A percentile compares a stretch with the other conserved stretches of the same genome.
phyloP scores from a whole-genome alignment of 2,113 vertebrate species.

The Takifugu bimaculatus region DNA sequence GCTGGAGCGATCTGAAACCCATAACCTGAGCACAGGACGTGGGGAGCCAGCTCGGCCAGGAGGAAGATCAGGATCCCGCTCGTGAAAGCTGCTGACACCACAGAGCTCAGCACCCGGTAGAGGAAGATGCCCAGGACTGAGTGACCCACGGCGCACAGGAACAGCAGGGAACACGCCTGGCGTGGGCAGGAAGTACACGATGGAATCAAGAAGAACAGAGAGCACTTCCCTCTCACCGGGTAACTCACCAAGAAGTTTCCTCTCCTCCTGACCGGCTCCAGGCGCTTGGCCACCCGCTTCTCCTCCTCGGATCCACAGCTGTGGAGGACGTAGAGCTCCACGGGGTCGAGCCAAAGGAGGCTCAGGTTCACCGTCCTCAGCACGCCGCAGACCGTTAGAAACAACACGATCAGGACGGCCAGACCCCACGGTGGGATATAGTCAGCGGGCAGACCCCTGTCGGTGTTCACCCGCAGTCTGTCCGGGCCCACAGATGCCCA shows the following conservation, averaged over 20 bases:
- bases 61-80: conserved; percentile 79
- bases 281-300: conserved; percentile 77
- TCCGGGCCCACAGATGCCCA: conserved; percentile 69
- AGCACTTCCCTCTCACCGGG: background rate
- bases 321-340: conserved; percentile 84
- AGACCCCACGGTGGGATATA: conserved; percentile 75
- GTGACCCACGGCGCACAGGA: conserved; percentile 79
- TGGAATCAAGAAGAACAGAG: background rate
- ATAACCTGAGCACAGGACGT: conserved; percentile 81
- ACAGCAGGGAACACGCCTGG: conserved; percentile 79
- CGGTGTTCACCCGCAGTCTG: conserved; percentile 52
- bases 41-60: conserved; percentile 81
- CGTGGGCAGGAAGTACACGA: background rate
- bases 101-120: conserved; percentile 72
- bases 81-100: conserved; percentile 74
- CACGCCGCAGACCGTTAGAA: conserved; percentile 73
- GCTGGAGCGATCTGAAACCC: conserved; percentile 80
- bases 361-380: conserved; percentile 81
- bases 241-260: conserved; percentile 77
- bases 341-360: conserved; percentile 79
- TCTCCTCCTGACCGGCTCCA: conserved; percentile 81
- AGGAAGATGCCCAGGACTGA: conserved; percentile 80
- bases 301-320: conserved; percentile 85
- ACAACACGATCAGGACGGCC: conserved; percentile 69
- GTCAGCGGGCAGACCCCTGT: conserved; percentile 30